Percentiles rank a stretch among this genome's conserved stretches.
Evolutionary conservation across 2,113 vertebrate species (phyloP).

Genomic region (Poeciliopsis prolifica): DNA sequence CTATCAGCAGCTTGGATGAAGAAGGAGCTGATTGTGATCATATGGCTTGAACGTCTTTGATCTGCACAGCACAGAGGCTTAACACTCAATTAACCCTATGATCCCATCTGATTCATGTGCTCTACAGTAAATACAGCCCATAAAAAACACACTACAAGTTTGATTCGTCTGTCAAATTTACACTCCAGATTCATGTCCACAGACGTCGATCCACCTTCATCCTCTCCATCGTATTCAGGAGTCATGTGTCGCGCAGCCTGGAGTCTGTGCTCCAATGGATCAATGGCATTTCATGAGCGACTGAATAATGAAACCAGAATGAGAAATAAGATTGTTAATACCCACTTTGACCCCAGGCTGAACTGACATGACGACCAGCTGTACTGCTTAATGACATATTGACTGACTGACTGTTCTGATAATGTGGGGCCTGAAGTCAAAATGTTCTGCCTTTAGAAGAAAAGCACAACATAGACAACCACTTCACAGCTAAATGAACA

Average conservation of each 20-base stretch:
- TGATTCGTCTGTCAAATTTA: constrained; percentile 14
- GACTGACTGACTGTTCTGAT: constrained; percentile 37
- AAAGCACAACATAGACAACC: background rate
- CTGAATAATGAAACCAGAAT: constrained; percentile 57
- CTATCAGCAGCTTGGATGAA: background rate
- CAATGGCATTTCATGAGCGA: constrained; percentile 49
- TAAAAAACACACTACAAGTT: background rate
- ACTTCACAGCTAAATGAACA: background rate
- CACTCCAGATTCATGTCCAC: constrained; percentile 6
- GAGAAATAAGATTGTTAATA: constrained; percentile 54
- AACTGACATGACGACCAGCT: constrained; percentile 30
- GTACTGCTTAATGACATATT: constrained; percentile 45
- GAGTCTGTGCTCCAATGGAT: constrained; percentile 1
- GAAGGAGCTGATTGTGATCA: constrained; percentile 56
- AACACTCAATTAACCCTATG: constrained; percentile 67
- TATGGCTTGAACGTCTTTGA: constrained; percentile 48
- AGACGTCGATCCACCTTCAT: background rate
- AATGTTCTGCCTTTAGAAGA: background rate
- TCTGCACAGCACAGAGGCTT: constrained; percentile 47
- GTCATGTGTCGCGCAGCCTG: constrained; percentile 33
- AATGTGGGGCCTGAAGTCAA: constrained; percentile 19
- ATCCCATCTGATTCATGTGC: constrained; percentile 31
- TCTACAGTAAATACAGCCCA: constrained; percentile 1
- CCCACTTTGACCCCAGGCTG: constrained; percentile 45
- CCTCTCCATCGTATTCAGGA: constrained; percentile 22